These are phyloP conservation scores for Xylocopa sonorina DNA, from an alignment of 1,140 invertebrate species.

Conservation along the genomic window DNA sequence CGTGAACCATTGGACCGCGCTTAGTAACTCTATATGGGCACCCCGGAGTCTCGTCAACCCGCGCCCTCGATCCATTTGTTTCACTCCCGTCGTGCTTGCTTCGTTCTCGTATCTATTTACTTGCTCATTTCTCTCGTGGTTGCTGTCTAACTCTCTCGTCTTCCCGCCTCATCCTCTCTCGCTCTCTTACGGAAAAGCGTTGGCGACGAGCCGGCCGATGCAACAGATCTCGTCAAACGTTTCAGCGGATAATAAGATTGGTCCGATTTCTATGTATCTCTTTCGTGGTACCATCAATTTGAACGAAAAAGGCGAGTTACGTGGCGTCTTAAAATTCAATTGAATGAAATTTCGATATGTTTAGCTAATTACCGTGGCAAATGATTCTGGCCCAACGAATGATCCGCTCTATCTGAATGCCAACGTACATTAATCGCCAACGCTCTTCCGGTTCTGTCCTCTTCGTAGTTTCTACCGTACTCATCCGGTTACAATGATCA, in stretches of 20 bases:
- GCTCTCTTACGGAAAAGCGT: not conserved
- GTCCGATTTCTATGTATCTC: constrained; percentile 23
- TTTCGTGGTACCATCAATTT: not conserved
- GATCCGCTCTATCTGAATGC: not conserved
- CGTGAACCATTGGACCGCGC: constrained; percentile 79
- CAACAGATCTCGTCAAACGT: not conserved
- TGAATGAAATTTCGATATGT: constrained; percentile 34
- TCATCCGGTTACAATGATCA: not conserved
- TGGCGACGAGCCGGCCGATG: not conserved
- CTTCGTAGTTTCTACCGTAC: too few relatives aligned
- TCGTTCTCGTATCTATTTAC: not conserved
- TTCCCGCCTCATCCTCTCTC: too few relatives aligned
- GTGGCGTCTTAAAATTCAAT: not conserved
- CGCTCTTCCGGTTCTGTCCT: not conserved
- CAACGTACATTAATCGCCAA: not conserved
- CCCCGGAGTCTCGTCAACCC: constrained; percentile 52
- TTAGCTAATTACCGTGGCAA: not conserved
- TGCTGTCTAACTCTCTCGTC: too few relatives aligned
- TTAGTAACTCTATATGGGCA: constrained; percentile 64
- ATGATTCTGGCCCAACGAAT: constrained; percentile 32
- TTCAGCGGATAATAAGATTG: not conserved
- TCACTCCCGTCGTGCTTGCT: not conserved
- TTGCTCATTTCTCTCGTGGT: not conserved
- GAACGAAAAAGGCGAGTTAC: not conserved
- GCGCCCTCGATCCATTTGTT: not conserved